A percentile compares a stretch with the other conserved stretches of the same genome.
Evolutionary conservation across 1,140 invertebrate genomes (phyloP).

Genomic region (Leptinotarsa texana): DNA sequence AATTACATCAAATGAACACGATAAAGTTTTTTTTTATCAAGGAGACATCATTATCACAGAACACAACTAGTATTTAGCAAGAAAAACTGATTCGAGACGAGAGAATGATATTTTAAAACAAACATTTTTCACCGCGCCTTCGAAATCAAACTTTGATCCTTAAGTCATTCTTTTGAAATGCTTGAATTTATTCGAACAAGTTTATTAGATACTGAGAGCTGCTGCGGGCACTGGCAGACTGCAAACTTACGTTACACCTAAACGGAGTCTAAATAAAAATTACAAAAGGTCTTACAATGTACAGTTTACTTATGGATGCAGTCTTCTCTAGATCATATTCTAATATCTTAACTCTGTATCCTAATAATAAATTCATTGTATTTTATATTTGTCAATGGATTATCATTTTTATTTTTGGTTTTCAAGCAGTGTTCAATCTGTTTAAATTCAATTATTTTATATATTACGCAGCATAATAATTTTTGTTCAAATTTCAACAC

Average conservation of each 20-base stretch:
- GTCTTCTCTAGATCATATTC: conserved; percentile 51
- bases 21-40: conserved; percentile 5
- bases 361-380: conserved; percentile 57
- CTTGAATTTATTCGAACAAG: too few species aligned
- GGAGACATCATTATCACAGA: conserved; percentile 40
- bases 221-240: conserved; percentile 49
- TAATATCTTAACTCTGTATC: conserved; percentile 51
- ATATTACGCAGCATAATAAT: conserved; percentile 45
- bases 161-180: too few species aligned
- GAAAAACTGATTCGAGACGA: not conserved
- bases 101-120: conserved; percentile 12
- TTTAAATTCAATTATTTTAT: conserved; percentile 43
- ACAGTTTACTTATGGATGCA: conserved; percentile 53
- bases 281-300: conserved; percentile 50
- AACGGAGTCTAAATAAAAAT: conserved; percentile 48
- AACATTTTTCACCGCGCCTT: not conserved
- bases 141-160: too few species aligned
- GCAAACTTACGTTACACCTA: conserved; percentile 48
- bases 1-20: not conserved
- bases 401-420: conserved; percentile 52
- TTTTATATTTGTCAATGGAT: conserved; percentile 56
- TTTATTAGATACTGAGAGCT: not conserved
- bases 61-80: not conserved
- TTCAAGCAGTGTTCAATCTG: conserved; percentile 47
- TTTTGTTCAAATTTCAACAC: conserved; percentile 43